phyloP scores from a whole-genome alignment of 1,140 invertebrate species.

The Orussus abietinus region DNA sequence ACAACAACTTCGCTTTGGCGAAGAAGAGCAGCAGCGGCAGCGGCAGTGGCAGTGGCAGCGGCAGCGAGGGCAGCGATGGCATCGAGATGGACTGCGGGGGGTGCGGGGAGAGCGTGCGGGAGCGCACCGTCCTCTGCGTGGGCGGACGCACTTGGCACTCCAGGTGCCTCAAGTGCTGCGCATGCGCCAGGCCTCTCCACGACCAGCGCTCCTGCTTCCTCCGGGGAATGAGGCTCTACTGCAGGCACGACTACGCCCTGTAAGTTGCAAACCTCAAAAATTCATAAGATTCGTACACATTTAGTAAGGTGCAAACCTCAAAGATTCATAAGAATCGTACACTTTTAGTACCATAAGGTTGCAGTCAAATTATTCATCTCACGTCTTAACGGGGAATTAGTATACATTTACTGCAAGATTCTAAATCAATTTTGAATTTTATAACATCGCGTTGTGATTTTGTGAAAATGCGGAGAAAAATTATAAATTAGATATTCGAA shows the following conservation, averaged over 20 bases:
- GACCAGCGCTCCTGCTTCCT: slow-evolving; percentile 51
- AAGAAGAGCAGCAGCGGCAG: slow-evolving; percentile 16
- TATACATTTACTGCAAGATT: too few relatives aligned
- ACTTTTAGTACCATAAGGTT: too few relatives aligned
- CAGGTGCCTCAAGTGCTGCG: slow-evolving; percentile 48
- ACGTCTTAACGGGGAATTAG: too few relatives aligned
- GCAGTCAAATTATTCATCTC: too few relatives aligned
- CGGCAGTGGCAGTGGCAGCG: slow-evolving; percentile 2
- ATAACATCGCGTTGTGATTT: too few relatives aligned
- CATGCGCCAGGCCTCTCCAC: slow-evolving; percentile 44
- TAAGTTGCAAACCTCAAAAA: too few relatives aligned
- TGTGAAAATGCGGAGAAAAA: too few relatives aligned
- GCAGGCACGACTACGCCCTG: slow-evolving; percentile 48
- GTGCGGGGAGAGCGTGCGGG: slow-evolving; percentile 46
- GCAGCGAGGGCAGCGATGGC: slow-evolving; percentile 22
- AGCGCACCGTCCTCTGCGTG: slow-evolving; percentile 47
- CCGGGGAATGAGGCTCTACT: slow-evolving; percentile 46
- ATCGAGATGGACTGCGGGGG: slow-evolving; percentile 51
- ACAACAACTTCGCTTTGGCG: slow-evolving; percentile 15
- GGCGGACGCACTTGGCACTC: slow-evolving; percentile 51
- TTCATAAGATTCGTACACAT: too few relatives aligned
- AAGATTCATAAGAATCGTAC: too few relatives aligned
- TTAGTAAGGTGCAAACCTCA: too few relatives aligned
- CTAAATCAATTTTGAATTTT: too few relatives aligned
- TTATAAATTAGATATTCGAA: too few relatives aligned